Evolutionary conservation across 2,113 vertebrate genomes (phyloP).

Genomic region (Galemys pyrenaicus): DNA sequence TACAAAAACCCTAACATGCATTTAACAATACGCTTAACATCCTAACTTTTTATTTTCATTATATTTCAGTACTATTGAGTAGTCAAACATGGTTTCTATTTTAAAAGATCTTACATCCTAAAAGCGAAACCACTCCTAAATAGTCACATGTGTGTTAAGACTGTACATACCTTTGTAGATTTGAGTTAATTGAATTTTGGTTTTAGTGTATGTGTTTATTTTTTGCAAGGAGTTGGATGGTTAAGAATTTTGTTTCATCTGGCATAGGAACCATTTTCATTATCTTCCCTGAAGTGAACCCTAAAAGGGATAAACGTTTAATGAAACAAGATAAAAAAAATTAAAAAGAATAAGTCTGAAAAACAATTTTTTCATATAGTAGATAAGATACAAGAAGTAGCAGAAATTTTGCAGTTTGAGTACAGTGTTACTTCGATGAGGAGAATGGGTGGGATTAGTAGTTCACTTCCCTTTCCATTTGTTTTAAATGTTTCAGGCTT

Average conservation of each 20-base stretch:
- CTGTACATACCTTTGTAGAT: neutral
- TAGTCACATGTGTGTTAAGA: neutral
- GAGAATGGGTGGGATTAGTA: neutral
- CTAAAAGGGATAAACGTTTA: slow-evolving; percentile 8
- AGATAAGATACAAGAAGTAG: neutral
- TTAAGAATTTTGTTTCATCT: neutral
- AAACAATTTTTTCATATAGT: neutral
- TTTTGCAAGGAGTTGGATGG: neutral
- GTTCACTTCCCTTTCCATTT: neutral
- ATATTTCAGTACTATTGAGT: neutral
- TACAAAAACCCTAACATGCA: neutral
- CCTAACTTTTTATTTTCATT: neutral
- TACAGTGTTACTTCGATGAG: accelerated
- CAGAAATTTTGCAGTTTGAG: neutral
- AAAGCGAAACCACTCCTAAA: neutral
- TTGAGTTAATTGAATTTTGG: neutral
- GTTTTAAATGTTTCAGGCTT: neutral
- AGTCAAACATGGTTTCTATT: neutral
- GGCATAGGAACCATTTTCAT: neutral
- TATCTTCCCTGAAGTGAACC: neutral
- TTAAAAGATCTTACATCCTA: slow-evolving; percentile 29
- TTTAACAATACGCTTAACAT: slow-evolving; percentile 24
- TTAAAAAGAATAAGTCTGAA: neutral
- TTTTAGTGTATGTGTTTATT: neutral
- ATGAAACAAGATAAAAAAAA: neutral